Base-by-base conservation (phyloP, 2,113 vertebrate genomes). In the Tapirus terrestris region DNA sequence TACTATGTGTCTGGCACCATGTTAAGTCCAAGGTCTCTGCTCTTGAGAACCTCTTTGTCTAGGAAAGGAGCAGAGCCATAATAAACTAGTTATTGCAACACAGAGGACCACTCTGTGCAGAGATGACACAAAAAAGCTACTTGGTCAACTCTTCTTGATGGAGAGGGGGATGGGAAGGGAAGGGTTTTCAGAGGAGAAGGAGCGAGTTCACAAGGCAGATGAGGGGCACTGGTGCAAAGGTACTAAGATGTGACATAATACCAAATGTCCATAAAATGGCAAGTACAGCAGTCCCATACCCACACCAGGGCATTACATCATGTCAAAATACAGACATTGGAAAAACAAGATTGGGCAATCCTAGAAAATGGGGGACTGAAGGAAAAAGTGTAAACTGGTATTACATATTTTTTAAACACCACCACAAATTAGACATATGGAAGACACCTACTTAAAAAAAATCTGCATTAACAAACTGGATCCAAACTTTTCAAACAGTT, bases 401-500 rank as follows among this genome's bases (percentile, higher is more conserved):
- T 63, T 29, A 33, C 31, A 51, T 21, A 33, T 14, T 20, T 87
- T 82, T 67, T 48, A 85, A 80, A 89, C 9, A 95, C 27, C 36
- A 60, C 12, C 31, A 72, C 18, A 43, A 87, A 83, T 12, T 51
- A 82, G 58, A 83, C 13, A 68, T n/a, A 45, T 31, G 33, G 53
- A 88, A 96, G 63, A 67, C 51, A 95, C 21, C 17, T 63, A 43
- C 70, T 80, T 94, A 39, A 82, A 76, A n/a, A n/a, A 65, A 65
- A 43, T 16, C 29, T 85, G 13, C 53, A 58, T 82, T 92, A 11
- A 83, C 82, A 95, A 94, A 48, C 18, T 94, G 79, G 31, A 48
- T 83, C 31, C 17, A 79, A 45, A 17, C 1, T 87, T 77, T 86
- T 39, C 29, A 87, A 84, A 53, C 81, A 60, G 70, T 72, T 95